A percentile compares a stretch with the other conserved stretches of the same genome.
phyloP scores from a whole-genome alignment of 2,113 vertebrate species.

The Probosciger aterrimus region DNA sequence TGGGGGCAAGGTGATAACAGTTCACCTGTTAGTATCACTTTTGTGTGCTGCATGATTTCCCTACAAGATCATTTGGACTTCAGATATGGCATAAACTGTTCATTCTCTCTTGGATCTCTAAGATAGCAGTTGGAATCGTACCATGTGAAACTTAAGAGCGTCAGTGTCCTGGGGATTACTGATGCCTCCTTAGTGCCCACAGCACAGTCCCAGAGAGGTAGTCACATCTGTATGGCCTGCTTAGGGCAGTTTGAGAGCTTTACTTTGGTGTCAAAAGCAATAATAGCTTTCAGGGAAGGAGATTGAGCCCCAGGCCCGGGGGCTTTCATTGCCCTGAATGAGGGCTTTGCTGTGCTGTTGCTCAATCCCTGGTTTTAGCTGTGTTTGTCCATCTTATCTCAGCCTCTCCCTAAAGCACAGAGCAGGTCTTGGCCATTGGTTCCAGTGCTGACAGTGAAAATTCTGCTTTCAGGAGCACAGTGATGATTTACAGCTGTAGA shows the following conservation, averaged over 20 bases:
- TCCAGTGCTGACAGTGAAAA: neutral
- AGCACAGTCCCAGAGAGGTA: neutral
- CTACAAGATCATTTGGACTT: neutral
- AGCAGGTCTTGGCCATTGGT: neutral
- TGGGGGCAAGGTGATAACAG: neutral
- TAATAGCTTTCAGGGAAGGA: neutral
- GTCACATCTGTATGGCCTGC: neutral
- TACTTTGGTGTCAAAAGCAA: neutral
- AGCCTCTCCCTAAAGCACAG: neutral
- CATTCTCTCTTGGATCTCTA: neutral
- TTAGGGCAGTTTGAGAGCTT: neutral
- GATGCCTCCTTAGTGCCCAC: neutral
- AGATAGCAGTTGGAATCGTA: neutral
- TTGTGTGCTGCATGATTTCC: neutral
- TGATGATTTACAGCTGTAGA: neutral
- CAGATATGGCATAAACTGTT: accelerated
- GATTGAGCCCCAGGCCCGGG: too few species aligned
- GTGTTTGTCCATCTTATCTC: neutral
- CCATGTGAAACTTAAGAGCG: neutral
- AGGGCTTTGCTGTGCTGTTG: neutral
- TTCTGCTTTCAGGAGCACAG: neutral
- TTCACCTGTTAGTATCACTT: neutral
- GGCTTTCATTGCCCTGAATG: neutral
- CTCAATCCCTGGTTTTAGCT: neutral
- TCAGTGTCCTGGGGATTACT: neutral